Evolutionary conservation across 2,888 invertebrate genomes (phyloP), one percentile per base, ranked within the genome.

Genomic region (Steinernema hermaphroditum): DNA sequence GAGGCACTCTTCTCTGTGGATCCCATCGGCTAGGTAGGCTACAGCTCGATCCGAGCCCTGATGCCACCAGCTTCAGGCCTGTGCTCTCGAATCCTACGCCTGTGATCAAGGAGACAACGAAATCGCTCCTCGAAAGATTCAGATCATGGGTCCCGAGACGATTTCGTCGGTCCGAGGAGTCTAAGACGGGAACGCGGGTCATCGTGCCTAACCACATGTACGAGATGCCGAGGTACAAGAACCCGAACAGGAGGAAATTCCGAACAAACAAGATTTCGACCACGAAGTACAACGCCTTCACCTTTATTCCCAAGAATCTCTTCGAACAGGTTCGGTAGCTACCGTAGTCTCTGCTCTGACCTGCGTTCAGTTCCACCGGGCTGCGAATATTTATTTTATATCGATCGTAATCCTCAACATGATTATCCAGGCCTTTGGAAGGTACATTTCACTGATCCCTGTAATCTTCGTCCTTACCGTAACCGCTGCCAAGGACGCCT

Each of bases 311-410:
- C 74, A 93, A 95, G 88, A 96, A 96, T 89, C 90, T 97, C 76
- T 91, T 96, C 88, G 96, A 96, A 89, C 83, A 97, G 76, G 81
- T 80, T 16, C 6, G 43, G 19, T 37, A n/a, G n/a, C 14, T n/a
- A 19, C 27, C 16, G 2, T 50, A 24, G n/a, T 22, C 14, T 9
- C 22, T 16, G 8, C 12, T 50, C 14, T 12, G 14, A 49, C 16
- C 24, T 41, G 16, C 2, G 4, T 37, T 37, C 96, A 97, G 89
- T 96, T 96, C 88, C 96, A 96, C 89, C 91, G 96, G 74, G 93
- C 95, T 86, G 96, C 96, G 78, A 97, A 97, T 90, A 90, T 97
- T 86, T 96, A 96, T 90, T 97, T 97, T 89, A 92, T 96, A 87
- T 94, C 94, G 87, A 95, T 96, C 87, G 94, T 96, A 84, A 89